phyloP scores from a whole-genome alignment of 2,888 invertebrate genomes.

The Metallyticus violacea region DNA sequence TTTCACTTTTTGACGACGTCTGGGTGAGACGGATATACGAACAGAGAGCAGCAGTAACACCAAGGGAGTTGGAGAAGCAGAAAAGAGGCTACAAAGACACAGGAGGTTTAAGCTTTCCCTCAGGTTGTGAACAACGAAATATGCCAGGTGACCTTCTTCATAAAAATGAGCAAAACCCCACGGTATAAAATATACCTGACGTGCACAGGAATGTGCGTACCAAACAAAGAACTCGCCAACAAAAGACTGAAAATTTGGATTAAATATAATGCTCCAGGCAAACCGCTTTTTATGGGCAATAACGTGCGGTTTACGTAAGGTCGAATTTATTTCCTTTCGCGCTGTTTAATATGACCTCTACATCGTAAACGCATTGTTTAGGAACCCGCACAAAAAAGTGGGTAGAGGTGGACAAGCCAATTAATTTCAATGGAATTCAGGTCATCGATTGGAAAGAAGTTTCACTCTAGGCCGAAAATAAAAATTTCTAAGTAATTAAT shows the following conservation, averaged over 20 bases:
- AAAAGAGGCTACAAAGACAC: not conserved
- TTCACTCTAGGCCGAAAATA: not conserved
- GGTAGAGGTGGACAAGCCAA: not conserved
- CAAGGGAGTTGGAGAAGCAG: not conserved
- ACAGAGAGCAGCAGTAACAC: not conserved
- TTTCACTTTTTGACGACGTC: not conserved
- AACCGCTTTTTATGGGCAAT: not conserved
- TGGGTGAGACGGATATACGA: not conserved
- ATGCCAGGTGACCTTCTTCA: no score
- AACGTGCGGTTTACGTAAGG: not conserved
- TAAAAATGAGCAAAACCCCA: not conserved
- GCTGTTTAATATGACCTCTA: not conserved
- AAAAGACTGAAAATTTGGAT: not conserved
- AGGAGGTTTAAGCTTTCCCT: not conserved
- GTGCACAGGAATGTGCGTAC: not conserved
- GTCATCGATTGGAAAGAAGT: not conserved
- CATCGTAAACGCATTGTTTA: not conserved
- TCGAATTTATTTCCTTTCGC: not conserved
- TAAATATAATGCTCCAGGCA: not conserved
- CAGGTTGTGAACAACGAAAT: not conserved
- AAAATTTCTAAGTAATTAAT: no score
- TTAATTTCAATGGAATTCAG: not conserved
- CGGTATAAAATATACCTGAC: not conserved
- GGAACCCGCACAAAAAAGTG: not conserved
- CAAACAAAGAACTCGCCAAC: not conserved